A percentile compares a stretch with the other conserved stretches of the same genome.
These are phyloP conservation scores for Stigmatopora argus DNA, from an alignment of 2,113 vertebrate species.

Conservation along the genomic window DNA sequence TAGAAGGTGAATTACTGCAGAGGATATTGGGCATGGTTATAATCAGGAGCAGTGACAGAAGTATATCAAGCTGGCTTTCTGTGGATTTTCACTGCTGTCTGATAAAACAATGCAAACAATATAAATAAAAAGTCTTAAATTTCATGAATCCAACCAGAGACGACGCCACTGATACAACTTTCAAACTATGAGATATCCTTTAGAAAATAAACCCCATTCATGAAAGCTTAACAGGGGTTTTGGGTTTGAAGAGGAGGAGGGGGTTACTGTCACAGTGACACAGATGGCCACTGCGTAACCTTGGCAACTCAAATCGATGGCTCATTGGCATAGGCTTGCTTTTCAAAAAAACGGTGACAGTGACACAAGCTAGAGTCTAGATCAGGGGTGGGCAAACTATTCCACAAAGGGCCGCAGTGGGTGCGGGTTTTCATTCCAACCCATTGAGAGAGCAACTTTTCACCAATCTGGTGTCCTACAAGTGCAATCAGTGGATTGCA, in stretches of 20 bases:
- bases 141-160: conserved; percentile 28
- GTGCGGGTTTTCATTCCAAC: too few species aligned
- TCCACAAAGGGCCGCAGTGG: too few species aligned
- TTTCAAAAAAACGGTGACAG: conserved; percentile 31
- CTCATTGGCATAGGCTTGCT: conserved; percentile 39
- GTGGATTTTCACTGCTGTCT: conserved; percentile 48
- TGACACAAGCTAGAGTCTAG: conserved; percentile 12
- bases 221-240: background rate
- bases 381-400: too few species aligned
- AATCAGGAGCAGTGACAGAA: conserved; percentile 37
- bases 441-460: too few species aligned
- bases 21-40: conserved; percentile 51
- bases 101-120: conserved; percentile 50
- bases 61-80: conserved; percentile 44
- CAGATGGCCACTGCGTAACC: conserved; percentile 55
- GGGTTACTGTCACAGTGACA: conserved; percentile 31
- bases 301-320: conserved; percentile 58
- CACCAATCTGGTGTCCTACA: too few species aligned
- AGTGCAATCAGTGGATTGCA: too few species aligned
- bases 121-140: conserved; percentile 31
- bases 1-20: conserved; percentile 51
- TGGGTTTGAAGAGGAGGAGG: conserved; percentile 24
- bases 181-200: conserved; percentile 29
- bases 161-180: conserved; percentile 18
- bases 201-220: conserved; percentile 27